Percentiles rank a stretch among this genome's conserved stretches.
Evolutionary conservation across 1,140 invertebrate species (phyloP).

Genomic region (Sipha flava): DNA sequence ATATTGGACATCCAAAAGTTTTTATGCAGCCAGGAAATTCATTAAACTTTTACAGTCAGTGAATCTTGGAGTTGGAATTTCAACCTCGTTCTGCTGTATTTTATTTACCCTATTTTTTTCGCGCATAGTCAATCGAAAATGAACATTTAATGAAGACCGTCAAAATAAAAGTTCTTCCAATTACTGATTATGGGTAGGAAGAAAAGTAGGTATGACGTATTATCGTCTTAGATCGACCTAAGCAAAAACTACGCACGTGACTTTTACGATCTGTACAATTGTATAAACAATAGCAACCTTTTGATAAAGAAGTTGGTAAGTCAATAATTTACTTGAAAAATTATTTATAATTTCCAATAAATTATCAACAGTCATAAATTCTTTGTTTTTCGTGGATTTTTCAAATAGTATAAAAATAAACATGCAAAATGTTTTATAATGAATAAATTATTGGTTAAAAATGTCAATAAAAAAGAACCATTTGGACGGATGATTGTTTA

Average conservation of each 20-base stretch:
- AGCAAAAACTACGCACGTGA: neutral
- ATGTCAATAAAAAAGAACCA: no score
- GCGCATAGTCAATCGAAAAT: conserved; percentile 4
- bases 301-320: neutral
- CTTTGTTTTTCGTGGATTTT: neutral
- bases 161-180: neutral
- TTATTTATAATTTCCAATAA: neutral
- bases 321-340: neutral
- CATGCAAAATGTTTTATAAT: neutral
- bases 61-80: neutral
- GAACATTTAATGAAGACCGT: neutral
- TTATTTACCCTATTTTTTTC: neutral
- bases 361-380: neutral
- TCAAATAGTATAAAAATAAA: neutral
- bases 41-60: conserved; percentile 30
- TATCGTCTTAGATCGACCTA: neutral
- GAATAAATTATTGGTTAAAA: no score
- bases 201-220: neutral
- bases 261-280: neutral
- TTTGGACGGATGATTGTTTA: no score
- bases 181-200: neutral
- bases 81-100: neutral
- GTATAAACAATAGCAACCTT: neutral
- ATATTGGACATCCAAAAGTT: conserved; percentile 1
- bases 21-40: conserved; percentile 21